phyloP scores from a whole-genome alignment of 2,888 invertebrate genomes.

The Bruchidius siliquastri region DNA sequence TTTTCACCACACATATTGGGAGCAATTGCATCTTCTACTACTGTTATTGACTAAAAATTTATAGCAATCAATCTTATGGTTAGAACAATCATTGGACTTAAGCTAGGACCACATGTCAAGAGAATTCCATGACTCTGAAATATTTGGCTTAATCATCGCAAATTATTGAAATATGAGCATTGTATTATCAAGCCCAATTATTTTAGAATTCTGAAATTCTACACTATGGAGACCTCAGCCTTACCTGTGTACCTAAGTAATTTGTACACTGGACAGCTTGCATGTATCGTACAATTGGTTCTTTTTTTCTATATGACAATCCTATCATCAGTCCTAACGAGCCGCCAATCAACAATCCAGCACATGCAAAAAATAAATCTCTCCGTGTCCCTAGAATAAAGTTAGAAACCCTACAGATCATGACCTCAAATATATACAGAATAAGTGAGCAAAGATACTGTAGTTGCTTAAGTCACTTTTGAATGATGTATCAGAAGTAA shows the following conservation, averaged over 20 bases:
- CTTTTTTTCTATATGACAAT: constrained; percentile 35
- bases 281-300: constrained; percentile 45
- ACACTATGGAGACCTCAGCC: constrained; percentile 2
- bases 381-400: constrained; percentile 43
- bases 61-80: not conserved
- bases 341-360: constrained; percentile 47
- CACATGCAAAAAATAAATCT: constrained; percentile 46
- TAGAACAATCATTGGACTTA: not conserved
- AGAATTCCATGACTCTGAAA: too few species aligned
- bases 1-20: constrained; percentile 52
- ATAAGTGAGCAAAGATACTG: too few species aligned
- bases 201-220: not conserved
- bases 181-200: too few species aligned
- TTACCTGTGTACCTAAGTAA: constrained; percentile 49
- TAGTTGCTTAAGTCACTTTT: too few species aligned
- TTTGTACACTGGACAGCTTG: constrained; percentile 49
- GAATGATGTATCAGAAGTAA: too few species aligned
- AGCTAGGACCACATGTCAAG: too few species aligned
- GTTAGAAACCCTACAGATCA: not conserved
- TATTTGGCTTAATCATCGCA: too few species aligned
- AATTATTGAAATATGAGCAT: too few species aligned
- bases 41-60: constrained; percentile 49
- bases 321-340: constrained; percentile 46
- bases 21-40: constrained; percentile 53
- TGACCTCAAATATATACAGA: too few species aligned